Base-by-base conservation (phyloP, 2,113 vertebrate species). In the Phalacrocorax aristotelis region DNA sequence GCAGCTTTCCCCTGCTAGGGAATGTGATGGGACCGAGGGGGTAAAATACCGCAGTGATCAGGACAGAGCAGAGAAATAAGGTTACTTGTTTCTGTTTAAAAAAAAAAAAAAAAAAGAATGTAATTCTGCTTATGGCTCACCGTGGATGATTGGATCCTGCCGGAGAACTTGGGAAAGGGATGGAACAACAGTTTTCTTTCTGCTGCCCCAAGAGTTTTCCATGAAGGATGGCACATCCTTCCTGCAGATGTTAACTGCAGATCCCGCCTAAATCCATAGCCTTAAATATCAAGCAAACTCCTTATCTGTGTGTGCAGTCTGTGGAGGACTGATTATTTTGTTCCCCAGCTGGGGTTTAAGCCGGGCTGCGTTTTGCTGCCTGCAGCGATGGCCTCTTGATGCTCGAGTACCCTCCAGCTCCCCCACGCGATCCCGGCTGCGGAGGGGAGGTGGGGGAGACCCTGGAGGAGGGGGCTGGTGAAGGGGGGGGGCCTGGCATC, bases 301-400 rank as follows among this genome's bases (percentile, higher is more conserved):
- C 51, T 25, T 1, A 1, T 18, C 23, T 4, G 29, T 48, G 62
- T 14, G 40, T 1, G 0, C 20, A 1, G 17, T 1, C 64, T 11
- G 49, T 0, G 1, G 3, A 30, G 5, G 34, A 3, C 0, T 2
- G 49, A 10, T 21, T 3, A 1, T 0, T 18, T 34, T 27, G 38
- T 15, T 22, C 15, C 70, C 26, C 54, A 11, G 26, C 52, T 16
- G 19, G 36, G 52, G 30, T 48, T 52, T 11, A 11, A 58, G 60
- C 93, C 3, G n/a, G n/a, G 38, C 60, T 69, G 52, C 0, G 2
- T 10, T 44, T 22, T 3, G 29, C 36, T 21, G 15, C 12, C 38
- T 22, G 36, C 55, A 36, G 57, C 2, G 2, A 0, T 1, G 21
- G 34, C 32, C 17, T 16, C 17, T 23, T 3, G 34, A 18, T 64